Evolutionary conservation across 2,888 invertebrate genomes (phyloP).

Genomic region (Apotomis capreana): DNA sequence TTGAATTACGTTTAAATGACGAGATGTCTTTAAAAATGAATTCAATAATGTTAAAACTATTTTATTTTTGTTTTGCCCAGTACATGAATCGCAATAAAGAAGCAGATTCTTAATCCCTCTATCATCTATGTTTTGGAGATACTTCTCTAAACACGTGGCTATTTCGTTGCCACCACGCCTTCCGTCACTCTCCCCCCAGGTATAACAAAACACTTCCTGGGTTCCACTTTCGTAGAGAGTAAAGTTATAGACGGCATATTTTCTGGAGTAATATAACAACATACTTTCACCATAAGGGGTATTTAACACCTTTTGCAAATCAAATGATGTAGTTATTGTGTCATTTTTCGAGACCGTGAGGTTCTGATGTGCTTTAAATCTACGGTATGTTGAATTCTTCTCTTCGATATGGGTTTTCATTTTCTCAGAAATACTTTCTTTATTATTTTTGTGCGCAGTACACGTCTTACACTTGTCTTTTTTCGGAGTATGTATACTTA

Average conservation of each 20-base stretch:
- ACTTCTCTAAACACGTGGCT: conserved; percentile 47
- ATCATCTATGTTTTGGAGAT: conserved; percentile 44
- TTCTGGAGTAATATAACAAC: conserved; percentile 27
- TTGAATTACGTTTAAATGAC: conserved; percentile 46
- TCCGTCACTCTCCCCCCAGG: conserved; percentile 53
- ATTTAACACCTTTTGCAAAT: conserved; percentile 22
- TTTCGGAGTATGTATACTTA: conserved; percentile 19
- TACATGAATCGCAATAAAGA: conserved; percentile 44
- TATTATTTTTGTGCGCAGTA: neutral
- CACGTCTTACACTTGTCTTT: conserved; percentile 24
- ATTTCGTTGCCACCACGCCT: conserved; percentile 51
- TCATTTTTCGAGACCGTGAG: neutral
- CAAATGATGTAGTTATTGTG: neutral
- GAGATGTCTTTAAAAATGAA: conserved; percentile 44
- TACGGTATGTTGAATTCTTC: neutral
- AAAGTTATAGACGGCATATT: conserved; percentile 48
- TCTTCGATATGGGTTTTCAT: neutral
- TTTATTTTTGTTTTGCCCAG: conserved; percentile 46
- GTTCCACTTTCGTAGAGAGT: conserved; percentile 49
- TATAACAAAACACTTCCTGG: conserved; percentile 46
- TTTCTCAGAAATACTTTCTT: neutral
- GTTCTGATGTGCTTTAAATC: conserved; percentile 9
- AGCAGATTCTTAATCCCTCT: conserved; percentile 43
- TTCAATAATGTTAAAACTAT: conserved; percentile 37
- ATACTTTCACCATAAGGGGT: conserved; percentile 17